A percentile compares a stretch with the other conserved stretches of the same genome.
Evolutionary conservation across 2,113 vertebrate species (phyloP).

Genomic region (Physeter macrocephalus): DNA sequence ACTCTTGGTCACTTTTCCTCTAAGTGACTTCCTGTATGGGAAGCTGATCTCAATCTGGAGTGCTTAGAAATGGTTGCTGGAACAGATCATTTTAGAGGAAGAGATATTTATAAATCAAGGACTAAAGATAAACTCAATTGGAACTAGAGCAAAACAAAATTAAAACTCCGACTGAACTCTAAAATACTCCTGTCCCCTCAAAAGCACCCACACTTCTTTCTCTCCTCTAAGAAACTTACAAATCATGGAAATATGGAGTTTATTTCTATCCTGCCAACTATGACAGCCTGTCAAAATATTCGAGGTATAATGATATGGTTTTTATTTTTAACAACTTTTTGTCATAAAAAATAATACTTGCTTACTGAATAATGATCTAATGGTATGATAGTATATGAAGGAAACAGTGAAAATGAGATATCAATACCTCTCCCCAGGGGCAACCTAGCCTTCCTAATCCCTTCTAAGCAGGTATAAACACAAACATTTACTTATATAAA

Average conservation of each 20-base stretch:
- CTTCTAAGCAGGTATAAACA: background rate
- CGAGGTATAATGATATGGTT: background rate
- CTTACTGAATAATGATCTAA: background rate
- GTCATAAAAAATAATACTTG: constrained; percentile 49
- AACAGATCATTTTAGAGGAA: background rate
- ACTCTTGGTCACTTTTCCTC: constrained; percentile 4
- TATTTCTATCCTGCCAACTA: background rate
- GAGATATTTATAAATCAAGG: background rate
- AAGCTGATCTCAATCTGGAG: background rate
- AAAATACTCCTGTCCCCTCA: background rate
- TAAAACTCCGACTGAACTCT: background rate
- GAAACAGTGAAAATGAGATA: background rate
- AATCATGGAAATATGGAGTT: background rate
- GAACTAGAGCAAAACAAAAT: background rate
- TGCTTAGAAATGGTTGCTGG: background rate
- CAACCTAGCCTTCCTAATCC: background rate
- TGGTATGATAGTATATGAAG: background rate
- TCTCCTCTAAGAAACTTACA: background rate
- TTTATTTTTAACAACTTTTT: constrained; percentile 54
- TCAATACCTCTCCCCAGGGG: background rate
- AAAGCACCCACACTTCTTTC: background rate
- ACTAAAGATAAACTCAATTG: background rate
- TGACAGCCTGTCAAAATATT: constrained; percentile 58
- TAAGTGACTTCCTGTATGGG: background rate
- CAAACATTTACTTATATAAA: background rate